phyloP scores from a whole-genome alignment of 2,888 invertebrate genomes.

The Cheiracanthium punctorium region DNA sequence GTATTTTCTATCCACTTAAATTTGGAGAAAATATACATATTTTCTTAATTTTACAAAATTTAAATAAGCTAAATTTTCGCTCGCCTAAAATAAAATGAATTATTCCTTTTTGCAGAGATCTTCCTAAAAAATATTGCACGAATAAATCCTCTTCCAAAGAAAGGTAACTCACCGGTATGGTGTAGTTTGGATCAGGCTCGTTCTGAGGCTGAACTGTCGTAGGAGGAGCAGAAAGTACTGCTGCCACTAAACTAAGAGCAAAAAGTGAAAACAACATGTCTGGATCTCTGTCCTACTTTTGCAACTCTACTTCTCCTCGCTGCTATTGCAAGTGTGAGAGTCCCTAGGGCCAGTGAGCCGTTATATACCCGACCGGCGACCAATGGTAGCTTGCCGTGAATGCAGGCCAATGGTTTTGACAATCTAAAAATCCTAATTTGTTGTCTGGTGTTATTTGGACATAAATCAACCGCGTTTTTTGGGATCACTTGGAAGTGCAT shows the following conservation, averaged over 20 bases:
- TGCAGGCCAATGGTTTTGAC: constrained; percentile 61
- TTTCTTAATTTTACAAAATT: too few species aligned
- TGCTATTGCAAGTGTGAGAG: constrained; percentile 19
- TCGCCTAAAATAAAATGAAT: too few species aligned
- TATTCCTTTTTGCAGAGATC: background rate
- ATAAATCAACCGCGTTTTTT: constrained; percentile 50
- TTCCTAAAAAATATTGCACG: background rate
- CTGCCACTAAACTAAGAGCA: constrained; percentile 21
- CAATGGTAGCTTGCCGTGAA: constrained; percentile 20
- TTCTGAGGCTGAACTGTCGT: constrained; percentile 25
- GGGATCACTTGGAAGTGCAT: constrained; percentile 22
- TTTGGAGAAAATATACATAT: too few species aligned
- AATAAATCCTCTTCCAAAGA: background rate
- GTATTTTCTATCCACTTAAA: too few species aligned
- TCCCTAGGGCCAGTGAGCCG: constrained; percentile 25
- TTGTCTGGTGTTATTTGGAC: constrained; percentile 36
- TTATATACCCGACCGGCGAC: constrained; percentile 48
- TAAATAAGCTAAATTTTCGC: too few species aligned
- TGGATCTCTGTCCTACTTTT: constrained; percentile 26
- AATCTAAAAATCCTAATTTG: constrained; percentile 28
- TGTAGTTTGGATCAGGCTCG: constrained; percentile 1
- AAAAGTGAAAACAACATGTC: constrained; percentile 44
- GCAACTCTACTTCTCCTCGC: background rate
- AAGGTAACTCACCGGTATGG: constrained; percentile 38
- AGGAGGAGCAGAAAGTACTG: constrained; percentile 28